These are phyloP conservation scores for Cynaeus angustus DNA, from an alignment of 2,888 invertebrate species.

Conservation along the genomic window DNA sequence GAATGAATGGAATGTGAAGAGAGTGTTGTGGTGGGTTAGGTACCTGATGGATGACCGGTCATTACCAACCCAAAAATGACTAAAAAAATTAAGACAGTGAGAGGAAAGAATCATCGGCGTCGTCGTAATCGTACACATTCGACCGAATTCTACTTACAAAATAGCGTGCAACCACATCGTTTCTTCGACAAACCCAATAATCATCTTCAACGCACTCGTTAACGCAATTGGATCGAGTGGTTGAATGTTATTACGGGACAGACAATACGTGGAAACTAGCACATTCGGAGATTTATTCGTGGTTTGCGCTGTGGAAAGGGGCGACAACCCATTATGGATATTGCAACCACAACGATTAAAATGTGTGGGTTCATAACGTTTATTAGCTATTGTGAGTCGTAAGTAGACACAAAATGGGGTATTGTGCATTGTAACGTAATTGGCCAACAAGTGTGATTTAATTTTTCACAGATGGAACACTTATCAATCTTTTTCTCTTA, in stretches of 20 bases:
- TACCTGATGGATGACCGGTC: slow-evolving; percentile 28
- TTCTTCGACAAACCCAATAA: slow-evolving; percentile 54
- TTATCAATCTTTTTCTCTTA: too few relatives aligned
- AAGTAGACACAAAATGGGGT: too few relatives aligned
- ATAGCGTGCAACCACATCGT: slow-evolving; percentile 61
- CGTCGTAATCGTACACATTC: slow-evolving; percentile 16
- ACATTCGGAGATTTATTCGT: too few relatives aligned
- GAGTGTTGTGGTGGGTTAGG: slow-evolving; percentile 3
- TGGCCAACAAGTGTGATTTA: too few relatives aligned
- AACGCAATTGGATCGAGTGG: slow-evolving; percentile 33
- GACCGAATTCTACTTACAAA: slow-evolving; percentile 39
- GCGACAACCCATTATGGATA: too few relatives aligned
- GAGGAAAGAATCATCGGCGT: neutral
- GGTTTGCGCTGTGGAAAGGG: too few relatives aligned
- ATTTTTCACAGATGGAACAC: too few relatives aligned
- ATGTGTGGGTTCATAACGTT: too few relatives aligned
- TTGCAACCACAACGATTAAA: too few relatives aligned
- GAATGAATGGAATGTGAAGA: slow-evolving; percentile 30
- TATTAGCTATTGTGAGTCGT: too few relatives aligned
- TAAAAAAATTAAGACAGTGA: neutral
- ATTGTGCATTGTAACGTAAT: too few relatives aligned
- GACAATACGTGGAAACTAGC: too few relatives aligned
- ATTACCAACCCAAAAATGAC: slow-evolving; percentile 24
- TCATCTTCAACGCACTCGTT: slow-evolving; percentile 49
- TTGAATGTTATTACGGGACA: slow-evolving; percentile 15